These are phyloP conservation scores for Lomographa bimaculata DNA, from an alignment of 2,888 invertebrate species.

Conservation along the genomic window DNA sequence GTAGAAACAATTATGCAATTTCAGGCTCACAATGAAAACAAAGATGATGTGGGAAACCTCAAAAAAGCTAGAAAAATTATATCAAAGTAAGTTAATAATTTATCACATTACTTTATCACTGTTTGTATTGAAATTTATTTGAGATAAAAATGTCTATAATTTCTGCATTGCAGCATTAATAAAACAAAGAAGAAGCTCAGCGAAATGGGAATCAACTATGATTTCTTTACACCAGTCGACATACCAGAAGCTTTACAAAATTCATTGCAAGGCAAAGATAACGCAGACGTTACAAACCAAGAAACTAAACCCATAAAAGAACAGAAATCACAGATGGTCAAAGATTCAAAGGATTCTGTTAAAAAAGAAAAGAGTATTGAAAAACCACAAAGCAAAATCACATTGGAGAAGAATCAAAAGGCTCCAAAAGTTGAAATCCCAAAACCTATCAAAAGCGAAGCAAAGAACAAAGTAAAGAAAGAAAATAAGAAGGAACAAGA, in stretches of 20 bases:
- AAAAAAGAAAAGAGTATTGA: constrained; percentile 6
- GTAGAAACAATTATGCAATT: too few relatives aligned
- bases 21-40: constrained; percentile 64
- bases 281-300: constrained; percentile 32
- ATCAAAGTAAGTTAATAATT: constrained; percentile 49
- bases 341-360: constrained; percentile 15
- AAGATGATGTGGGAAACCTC: constrained; percentile 60
- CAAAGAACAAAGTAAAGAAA: constrained; percentile 22
- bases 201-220: constrained; percentile 78
- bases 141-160: too few relatives aligned
- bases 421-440: constrained; percentile 16
- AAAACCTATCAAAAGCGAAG: constrained; percentile 19
- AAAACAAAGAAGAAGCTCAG: constrained; percentile 73
- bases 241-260: constrained; percentile 57
- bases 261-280: constrained; percentile 32
- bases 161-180: constrained; percentile 53
- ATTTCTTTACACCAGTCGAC: constrained; percentile 77
- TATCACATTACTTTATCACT: too few relatives aligned
- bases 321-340: constrained; percentile 10
- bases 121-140: too few relatives aligned
- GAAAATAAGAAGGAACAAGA: constrained; percentile 30
- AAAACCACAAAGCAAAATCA: constrained; percentile 4
- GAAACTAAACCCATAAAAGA: constrained; percentile 32
- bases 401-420: constrained; percentile 13
- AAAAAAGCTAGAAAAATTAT: constrained; percentile 64